phyloP scores from a whole-genome alignment of 2,888 invertebrate species.

The Tenthredo livida region DNA sequence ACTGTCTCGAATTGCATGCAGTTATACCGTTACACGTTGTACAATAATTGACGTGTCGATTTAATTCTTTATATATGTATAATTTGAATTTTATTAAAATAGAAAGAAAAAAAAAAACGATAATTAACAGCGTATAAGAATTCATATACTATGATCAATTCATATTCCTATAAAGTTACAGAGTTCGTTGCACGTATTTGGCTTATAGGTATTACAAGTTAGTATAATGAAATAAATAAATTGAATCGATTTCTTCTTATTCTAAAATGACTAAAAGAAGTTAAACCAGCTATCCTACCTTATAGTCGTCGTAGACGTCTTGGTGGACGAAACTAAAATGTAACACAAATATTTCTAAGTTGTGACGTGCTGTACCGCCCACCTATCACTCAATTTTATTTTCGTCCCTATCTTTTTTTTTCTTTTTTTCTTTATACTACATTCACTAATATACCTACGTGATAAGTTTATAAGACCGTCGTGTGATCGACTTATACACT shows the following conservation, averaged over 20 bases:
- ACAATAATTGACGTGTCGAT: background rate
- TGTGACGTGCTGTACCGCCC: constrained; percentile 66
- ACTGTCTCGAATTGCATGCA: background rate
- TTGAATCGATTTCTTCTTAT: background rate
- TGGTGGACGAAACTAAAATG: constrained; percentile 31
- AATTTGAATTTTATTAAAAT: background rate
- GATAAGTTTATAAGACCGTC: background rate
- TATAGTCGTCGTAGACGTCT: background rate
- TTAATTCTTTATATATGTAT: background rate
- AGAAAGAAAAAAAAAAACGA: background rate
- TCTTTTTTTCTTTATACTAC: background rate
- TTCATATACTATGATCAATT: background rate
- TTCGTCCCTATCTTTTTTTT: background rate
- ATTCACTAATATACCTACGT: background rate
- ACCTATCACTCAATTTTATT: constrained; percentile 65
- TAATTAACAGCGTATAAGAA: background rate
- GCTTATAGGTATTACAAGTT: background rate
- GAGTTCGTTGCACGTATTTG: background rate
- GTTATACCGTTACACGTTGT: background rate
- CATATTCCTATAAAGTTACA: too few species aligned
- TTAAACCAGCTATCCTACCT: too few species aligned
- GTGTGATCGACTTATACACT: background rate
- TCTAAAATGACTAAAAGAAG: constrained; percentile 9
- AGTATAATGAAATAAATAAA: background rate
- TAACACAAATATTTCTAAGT: constrained; percentile 67